These are phyloP conservation scores for Rhimphoctona megacephalus DNA, from an alignment of 2,888 invertebrate species.

Conservation along the genomic window DNA sequence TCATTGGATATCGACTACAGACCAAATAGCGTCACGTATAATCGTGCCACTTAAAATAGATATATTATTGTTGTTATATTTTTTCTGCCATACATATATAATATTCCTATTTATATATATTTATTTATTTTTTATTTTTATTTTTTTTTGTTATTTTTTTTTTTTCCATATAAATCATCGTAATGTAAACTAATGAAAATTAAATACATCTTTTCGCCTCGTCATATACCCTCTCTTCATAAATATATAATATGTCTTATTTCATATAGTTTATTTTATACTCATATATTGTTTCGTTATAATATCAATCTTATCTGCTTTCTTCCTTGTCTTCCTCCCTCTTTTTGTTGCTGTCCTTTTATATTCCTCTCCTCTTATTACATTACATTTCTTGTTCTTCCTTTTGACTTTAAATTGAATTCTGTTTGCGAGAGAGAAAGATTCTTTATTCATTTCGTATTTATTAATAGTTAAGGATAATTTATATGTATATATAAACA, in stretches of 20 bases:
- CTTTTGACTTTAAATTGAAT: slow-evolving; percentile 31
- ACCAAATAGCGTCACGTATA: slow-evolving; percentile 67
- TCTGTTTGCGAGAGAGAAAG: slow-evolving; percentile 61
- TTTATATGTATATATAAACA: slow-evolving; percentile 38
- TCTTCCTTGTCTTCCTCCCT: slow-evolving; percentile 43
- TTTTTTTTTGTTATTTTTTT: no score
- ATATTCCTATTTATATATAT: slow-evolving; percentile 72
- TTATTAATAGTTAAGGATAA: slow-evolving; percentile 51
- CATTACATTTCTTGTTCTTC: slow-evolving; percentile 26
- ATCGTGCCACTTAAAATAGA: slow-evolving; percentile 70
- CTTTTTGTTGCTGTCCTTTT: slow-evolving; percentile 59
- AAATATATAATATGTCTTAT: slow-evolving; percentile 79
- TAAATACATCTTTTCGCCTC: slow-evolving; percentile 76
- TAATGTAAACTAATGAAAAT: slow-evolving; percentile 79
- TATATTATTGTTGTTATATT: slow-evolving; percentile 71
- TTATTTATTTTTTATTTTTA: slow-evolving; percentile 34
- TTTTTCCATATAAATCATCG: slow-evolving; percentile 74
- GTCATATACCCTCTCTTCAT: slow-evolving; percentile 79
- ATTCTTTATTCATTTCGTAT: slow-evolving; percentile 49
- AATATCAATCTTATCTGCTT: slow-evolving; percentile 75
- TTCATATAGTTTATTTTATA: slow-evolving; percentile 75
- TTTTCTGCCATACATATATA: slow-evolving; percentile 69
- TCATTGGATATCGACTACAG: slow-evolving; percentile 65
- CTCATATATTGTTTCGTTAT: slow-evolving; percentile 77
- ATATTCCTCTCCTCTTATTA: slow-evolving; percentile 45